Evolutionary conservation across 1,140 invertebrate species (phyloP).

Genomic region (Cotesia vestalis): DNA sequence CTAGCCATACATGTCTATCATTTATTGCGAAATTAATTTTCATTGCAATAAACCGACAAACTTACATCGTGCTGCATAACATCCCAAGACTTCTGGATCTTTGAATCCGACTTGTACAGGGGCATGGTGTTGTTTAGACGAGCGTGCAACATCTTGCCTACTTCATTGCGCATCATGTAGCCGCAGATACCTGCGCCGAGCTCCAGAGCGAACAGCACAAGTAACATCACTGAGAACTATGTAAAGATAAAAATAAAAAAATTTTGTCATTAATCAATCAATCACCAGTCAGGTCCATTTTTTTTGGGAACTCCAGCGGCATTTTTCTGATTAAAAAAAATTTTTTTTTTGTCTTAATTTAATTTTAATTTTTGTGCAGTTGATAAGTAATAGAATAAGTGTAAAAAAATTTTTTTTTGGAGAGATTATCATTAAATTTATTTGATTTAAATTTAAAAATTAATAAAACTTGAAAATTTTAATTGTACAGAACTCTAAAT

Average conservation of each 20-base stretch:
- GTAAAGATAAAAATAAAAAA: conserved; percentile 24
- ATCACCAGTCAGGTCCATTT: too few relatives aligned
- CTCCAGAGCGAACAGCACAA: conserved; percentile 86
- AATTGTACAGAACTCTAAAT: too few relatives aligned
- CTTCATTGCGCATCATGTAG: conserved; percentile 79
- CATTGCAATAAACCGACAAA: conserved; percentile 36
- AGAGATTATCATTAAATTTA: too few relatives aligned
- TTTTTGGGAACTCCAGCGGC: too few relatives aligned
- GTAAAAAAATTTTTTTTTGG: too few relatives aligned
- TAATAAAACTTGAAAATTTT: too few relatives aligned
- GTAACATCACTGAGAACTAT: conserved; percentile 84
- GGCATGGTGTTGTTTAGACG: conserved; percentile 76
- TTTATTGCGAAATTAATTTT: not conserved
- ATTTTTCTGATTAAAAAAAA: too few relatives aligned
- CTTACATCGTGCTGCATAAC: conserved; percentile 82
- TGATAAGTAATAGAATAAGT: too few relatives aligned
- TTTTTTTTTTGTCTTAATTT: too few relatives aligned
- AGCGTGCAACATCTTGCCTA: conserved; percentile 72
- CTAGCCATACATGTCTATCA: not conserved
- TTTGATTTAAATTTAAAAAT: too few relatives aligned
- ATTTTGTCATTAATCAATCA: too few relatives aligned
- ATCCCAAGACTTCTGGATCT: conserved; percentile 76
- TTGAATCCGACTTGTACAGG: conserved; percentile 71
- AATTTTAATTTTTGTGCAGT: too few relatives aligned
- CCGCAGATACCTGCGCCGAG: conserved; percentile 85